Evolutionary conservation across 1,140 invertebrate species (phyloP).

Genomic region (Parasteatoda tepidariorum): DNA sequence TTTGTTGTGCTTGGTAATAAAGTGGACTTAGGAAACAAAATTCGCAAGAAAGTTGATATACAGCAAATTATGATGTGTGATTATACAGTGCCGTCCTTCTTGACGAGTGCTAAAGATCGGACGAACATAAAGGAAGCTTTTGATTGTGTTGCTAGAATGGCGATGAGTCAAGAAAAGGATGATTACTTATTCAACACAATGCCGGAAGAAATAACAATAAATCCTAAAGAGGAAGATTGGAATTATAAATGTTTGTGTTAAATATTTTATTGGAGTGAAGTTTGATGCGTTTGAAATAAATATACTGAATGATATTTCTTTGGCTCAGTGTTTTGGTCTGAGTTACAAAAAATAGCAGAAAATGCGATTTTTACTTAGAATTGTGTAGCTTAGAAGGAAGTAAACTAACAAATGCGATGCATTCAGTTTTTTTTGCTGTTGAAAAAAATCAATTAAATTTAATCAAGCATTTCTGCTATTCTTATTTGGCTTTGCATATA

Average conservation of each 20-base stretch:
- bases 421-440: too few relatives aligned
- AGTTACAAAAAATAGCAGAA: too few relatives aligned
- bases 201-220: conserved; percentile 76
- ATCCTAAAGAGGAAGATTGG: neutral
- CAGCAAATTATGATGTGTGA: conserved; percentile 74
- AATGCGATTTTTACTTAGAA: too few relatives aligned
- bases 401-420: too few relatives aligned
- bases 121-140: conserved; percentile 98
- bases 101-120: conserved; percentile 98
- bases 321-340: too few relatives aligned
- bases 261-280: neutral
- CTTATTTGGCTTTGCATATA: too few relatives aligned
- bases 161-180: conserved; percentile 86
- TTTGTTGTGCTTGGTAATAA: conserved; percentile 99
- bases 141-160: conserved; percentile 96
- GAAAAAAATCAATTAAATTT: too few relatives aligned
- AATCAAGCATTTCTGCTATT: too few relatives aligned
- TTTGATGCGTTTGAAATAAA: too few relatives aligned
- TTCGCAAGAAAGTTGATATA: conserved; percentile 65
- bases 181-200: conserved; percentile 96
- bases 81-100: conserved; percentile 91
- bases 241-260: conserved; percentile 5
- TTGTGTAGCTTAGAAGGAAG: too few relatives aligned
- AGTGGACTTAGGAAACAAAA: conserved; percentile 95
- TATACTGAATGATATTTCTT: too few relatives aligned